Evolutionary conservation across 2,113 vertebrate genomes (phyloP).

Genomic region (Solea solea): DNA sequence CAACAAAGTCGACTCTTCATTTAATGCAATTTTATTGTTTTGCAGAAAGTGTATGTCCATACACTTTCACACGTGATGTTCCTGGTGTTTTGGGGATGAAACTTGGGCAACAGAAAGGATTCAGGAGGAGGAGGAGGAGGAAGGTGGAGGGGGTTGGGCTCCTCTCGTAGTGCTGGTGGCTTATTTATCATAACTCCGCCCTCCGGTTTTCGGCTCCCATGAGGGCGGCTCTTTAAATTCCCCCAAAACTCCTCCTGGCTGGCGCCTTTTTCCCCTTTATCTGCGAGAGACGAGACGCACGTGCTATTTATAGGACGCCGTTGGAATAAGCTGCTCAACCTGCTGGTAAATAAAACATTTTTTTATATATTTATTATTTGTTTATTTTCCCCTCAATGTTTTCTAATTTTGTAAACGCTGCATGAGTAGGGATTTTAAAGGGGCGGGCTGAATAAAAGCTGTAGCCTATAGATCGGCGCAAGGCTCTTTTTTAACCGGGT

Average conservation of each 20-base stretch:
- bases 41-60: too few species aligned
- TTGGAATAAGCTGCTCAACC: slow-evolving; percentile 58
- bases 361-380: too few species aligned
- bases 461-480: slow-evolving; percentile 68
- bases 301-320: slow-evolving; percentile 66
- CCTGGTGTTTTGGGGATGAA: slow-evolving; percentile 29
- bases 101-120: slow-evolving; percentile 33
- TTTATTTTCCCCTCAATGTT: background rate
- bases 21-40: background rate
- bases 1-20: too few species aligned
- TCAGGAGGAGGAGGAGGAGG: background rate
- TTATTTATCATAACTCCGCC: slow-evolving; percentile 80
- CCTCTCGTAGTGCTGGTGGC: slow-evolving; percentile 69
- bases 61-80: slow-evolving; percentile 11
- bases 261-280: slow-evolving; percentile 76
- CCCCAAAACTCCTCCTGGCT: slow-evolving; percentile 76
- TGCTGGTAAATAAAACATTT: slow-evolving; percentile 59
- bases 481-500: slow-evolving; percentile 66
- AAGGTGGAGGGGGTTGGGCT: slow-evolving; percentile 31
- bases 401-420: slow-evolving; percentile 30
- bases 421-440: slow-evolving; percentile 72
- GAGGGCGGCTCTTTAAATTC: slow-evolving; percentile 82
- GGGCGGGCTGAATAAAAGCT: slow-evolving; percentile 79
- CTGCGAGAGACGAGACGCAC: slow-evolving; percentile 67
- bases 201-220: slow-evolving; percentile 70